Evolutionary conservation across 2,797 vertebrate species (phyloP).

Genomic region (Hephaestus fuliginosus): DNA sequence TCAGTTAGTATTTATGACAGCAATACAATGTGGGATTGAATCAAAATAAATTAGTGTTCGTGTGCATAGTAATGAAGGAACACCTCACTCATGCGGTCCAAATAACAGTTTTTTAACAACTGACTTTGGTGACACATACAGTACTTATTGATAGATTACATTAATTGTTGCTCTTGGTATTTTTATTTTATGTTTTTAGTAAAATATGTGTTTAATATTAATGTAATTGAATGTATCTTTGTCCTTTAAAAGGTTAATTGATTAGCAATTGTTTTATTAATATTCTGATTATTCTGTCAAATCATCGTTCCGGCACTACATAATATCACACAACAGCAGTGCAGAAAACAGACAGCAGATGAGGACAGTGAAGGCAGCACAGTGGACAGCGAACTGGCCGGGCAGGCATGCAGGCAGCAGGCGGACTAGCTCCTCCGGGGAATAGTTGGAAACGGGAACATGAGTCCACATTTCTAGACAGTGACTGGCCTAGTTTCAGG

Average conservation of each 20-base stretch:
- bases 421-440: constrained; percentile 63
- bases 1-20: not conserved
- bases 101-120: not conserved
- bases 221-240: not conserved
- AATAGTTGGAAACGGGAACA: constrained; percentile 74
- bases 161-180: not conserved
- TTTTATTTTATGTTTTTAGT: not conserved
- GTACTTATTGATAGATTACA: not conserved
- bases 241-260: not conserved
- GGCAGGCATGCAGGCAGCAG: constrained; percentile 39
- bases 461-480: constrained; percentile 82
- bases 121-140: not conserved
- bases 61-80: not conserved
- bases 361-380: constrained; percentile 50
- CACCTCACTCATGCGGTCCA: not conserved
- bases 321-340: not conserved
- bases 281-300: not conserved
- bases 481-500: constrained; percentile 81
- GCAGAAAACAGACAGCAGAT: constrained; percentile 13
- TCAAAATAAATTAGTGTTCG: not conserved
- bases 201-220: not conserved
- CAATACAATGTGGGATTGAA: not conserved
- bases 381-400: constrained; percentile 58
- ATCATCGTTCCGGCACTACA: not conserved
- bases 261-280: not conserved